Evolutionary conservation across 1,140 invertebrate species (phyloP).

Genomic region (Holotrichia oblita): DNA sequence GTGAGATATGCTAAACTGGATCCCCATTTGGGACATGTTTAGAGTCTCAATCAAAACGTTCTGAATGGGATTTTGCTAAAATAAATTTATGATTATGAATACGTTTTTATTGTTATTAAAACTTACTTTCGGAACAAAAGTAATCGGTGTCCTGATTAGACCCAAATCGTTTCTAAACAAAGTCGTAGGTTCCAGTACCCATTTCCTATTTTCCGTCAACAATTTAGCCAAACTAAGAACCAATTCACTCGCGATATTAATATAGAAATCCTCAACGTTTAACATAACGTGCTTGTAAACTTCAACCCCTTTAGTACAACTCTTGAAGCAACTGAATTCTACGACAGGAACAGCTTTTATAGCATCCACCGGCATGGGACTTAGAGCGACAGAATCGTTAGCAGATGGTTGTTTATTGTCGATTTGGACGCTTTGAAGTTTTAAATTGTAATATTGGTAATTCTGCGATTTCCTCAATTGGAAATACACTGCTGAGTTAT

Average conservation of each 20-base stretch:
- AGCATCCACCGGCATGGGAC: conserved; percentile 63
- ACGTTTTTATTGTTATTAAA: too few relatives aligned
- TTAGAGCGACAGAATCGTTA: conserved; percentile 80
- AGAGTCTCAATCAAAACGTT: conserved; percentile 64
- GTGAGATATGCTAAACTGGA: conserved; percentile 75
- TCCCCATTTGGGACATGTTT: conserved; percentile 59
- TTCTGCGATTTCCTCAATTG: conserved; percentile 77
- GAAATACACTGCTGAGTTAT: conserved; percentile 79
- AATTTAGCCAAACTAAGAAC: conserved; percentile 63
- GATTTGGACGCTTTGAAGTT: conserved; percentile 72
- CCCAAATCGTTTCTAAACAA: conserved; percentile 53
- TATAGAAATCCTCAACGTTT: conserved; percentile 74
- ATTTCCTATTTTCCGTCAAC: conserved; percentile 50
- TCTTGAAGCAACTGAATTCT: conserved; percentile 73
- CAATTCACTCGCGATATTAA: conserved; percentile 81
- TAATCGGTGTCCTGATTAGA: conserved; percentile 50
- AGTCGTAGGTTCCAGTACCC: conserved; percentile 45
- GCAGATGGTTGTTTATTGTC: conserved; percentile 83
- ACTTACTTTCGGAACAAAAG: conserved; percentile 47
- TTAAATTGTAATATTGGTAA: conserved; percentile 73
- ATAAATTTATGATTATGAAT: not conserved
- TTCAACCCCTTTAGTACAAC: conserved; percentile 58
- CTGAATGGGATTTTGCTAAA: not conserved
- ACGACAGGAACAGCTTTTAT: conserved; percentile 69
- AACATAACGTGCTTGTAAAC: conserved; percentile 78